A percentile compares a stretch with the other conserved stretches of the same genome.
phyloP scores from a whole-genome alignment of 1,140 invertebrate species.

The Eupristina koningsbergeri region DNA sequence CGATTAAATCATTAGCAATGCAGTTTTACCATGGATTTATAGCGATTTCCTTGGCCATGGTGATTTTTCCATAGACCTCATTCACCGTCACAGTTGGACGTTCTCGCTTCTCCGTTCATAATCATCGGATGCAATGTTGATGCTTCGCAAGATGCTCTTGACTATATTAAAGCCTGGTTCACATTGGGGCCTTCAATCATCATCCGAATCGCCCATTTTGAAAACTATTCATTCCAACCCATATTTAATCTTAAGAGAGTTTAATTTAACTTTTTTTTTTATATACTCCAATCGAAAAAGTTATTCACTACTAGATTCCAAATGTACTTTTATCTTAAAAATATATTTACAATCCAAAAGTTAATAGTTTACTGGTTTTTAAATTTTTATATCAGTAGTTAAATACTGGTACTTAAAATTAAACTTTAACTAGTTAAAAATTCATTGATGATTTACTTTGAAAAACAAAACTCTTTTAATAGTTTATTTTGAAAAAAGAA shows the following conservation, averaged over 20 bases:
- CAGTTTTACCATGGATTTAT: not conserved
- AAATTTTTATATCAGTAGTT: no score
- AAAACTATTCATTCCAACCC: not conserved
- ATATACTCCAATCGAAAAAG: no score
- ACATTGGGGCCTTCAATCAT: not conserved
- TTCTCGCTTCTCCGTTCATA: not conserved
- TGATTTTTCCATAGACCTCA: not conserved
- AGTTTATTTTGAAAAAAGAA: no score
- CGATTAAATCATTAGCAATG: slow-evolving; percentile 29
- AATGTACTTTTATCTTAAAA: no score
- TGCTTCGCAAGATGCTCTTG: not conserved
- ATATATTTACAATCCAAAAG: no score
- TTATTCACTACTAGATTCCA: no score
- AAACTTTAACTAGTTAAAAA: no score
- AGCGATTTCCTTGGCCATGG: not conserved
- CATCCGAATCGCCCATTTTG: not conserved
- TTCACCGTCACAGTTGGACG: not conserved
- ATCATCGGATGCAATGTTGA: not conserved
- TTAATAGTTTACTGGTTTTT: no score
- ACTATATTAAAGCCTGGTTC: not conserved
- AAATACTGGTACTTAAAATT: no score
- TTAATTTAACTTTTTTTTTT: not conserved
- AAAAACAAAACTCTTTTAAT: no score
- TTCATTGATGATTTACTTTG: no score
- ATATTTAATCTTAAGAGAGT: not conserved